A percentile compares a stretch with the other conserved stretches of the same genome.
Evolutionary conservation across 1,140 invertebrate species (phyloP).

Genomic region (Triops longicaudatus): DNA sequence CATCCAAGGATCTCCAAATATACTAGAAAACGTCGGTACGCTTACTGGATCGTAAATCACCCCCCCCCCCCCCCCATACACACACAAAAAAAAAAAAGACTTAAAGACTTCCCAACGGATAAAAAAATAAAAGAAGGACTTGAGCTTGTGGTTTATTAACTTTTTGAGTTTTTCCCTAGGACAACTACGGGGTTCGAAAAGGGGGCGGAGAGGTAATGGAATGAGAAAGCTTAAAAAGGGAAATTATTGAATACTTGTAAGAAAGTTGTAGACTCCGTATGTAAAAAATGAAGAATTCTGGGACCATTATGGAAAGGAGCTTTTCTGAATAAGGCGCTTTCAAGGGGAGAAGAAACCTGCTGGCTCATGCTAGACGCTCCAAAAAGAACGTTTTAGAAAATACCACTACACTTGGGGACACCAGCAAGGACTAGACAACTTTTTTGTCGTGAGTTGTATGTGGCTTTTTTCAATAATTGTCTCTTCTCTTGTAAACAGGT

Average conservation of each 20-base stretch:
- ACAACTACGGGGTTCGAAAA: not conserved
- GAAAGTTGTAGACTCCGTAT: not conserved
- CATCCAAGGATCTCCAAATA: not conserved
- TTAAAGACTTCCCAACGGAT: not conserved
- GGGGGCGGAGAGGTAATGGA: not conserved
- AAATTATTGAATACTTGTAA: not conserved
- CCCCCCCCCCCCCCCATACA: no score
- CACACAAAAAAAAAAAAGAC: not conserved
- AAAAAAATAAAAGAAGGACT: not conserved
- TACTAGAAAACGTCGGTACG: not conserved
- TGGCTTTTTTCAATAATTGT: not conserved
- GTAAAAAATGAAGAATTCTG: not conserved
- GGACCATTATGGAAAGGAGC: not conserved
- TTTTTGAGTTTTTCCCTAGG: not conserved
- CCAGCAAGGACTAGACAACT: constrained; percentile 14
- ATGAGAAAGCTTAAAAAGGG: not conserved
- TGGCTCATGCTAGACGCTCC: not conserved
- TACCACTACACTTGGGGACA: not conserved
- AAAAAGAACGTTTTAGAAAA: not conserved
- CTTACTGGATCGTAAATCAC: constrained; percentile 1
- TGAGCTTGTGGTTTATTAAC: not conserved
- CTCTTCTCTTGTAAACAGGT: constrained; percentile 1
- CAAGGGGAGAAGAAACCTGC: not conserved
- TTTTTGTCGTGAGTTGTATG: not conserved
- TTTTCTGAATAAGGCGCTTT: not conserved